Evolutionary conservation across 2,797 vertebrate genomes (phyloP), one percentile per base, ranked within the genome.

Genomic region (Lacerta bilineata): DNA sequence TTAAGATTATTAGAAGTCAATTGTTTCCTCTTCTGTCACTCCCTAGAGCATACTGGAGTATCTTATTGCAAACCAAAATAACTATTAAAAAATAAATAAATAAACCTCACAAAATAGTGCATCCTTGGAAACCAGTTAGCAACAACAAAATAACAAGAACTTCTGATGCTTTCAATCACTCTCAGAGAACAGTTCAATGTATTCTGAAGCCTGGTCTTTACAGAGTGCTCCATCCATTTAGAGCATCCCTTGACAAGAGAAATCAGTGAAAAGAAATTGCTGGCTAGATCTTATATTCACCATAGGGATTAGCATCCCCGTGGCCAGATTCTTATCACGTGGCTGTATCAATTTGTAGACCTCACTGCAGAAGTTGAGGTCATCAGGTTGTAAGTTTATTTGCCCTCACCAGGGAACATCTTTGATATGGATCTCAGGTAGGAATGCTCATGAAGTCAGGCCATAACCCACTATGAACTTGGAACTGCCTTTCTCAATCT

Each of bases 1-100:
- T 43, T 78, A 55, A 18, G 43, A 77, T 80, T 86, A 74, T 61
- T 83, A 93, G 71, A 84, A 89, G 43, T 68, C 0, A 66, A 61
- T 88, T 76, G 1, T 33, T 82, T 77, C 3, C 13, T 84, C 59
- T 87, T 88, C 33, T 41, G 69, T 1, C 50, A 66, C 33, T 79
- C 25, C 50, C 27, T 72, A 41, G 80, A 76, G 84, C 76, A 88
- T 17, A 85, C 46, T 85, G 46, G 23, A 27, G 27, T 1, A 61
- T 82, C 25, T 17, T 77, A 5, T 83, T 66, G 50, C n/a, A 84
- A 75, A 36, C 33, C 41, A 18, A 15, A 87, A 55, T 83, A 75
- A 66, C 25, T 66, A 20, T 66, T 66, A 9, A 11, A 29, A 27
- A 55, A 50, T 33, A 33, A 50, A 50, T 25, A 3, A 29, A 29